Conservation (phyloP, 2,888 invertebrate species). For the Operophtera brumata region DNA sequence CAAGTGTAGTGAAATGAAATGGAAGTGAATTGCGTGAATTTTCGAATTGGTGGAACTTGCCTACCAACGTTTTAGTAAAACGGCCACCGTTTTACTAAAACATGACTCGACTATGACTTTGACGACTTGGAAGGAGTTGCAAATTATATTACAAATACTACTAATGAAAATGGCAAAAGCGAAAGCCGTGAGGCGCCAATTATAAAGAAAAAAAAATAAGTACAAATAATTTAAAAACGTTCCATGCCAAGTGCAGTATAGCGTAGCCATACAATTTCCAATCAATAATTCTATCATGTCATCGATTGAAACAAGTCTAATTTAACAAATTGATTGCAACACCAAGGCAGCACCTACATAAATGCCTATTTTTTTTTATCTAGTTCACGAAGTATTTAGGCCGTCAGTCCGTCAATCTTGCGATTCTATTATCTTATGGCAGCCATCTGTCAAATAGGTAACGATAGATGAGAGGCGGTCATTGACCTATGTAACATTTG, state of each 20-base stretch:
- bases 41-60: too few relatives aligned
- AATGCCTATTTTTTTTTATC: slow-evolving; percentile 26
- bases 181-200: too few relatives aligned
- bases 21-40: too few relatives aligned
- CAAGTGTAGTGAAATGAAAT: too few relatives aligned
- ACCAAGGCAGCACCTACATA: slow-evolving; percentile 11
- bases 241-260: background rate
- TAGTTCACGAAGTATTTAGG: slow-evolving; percentile 44
- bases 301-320: slow-evolving; percentile 5
- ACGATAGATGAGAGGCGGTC: slow-evolving; percentile 25
- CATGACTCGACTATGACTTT: too few relatives aligned
- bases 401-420: slow-evolving; percentile 41
- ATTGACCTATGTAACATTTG: slow-evolving; percentile 20
- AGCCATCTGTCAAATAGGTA: slow-evolving; percentile 37
- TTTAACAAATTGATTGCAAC: slow-evolving; percentile 10
- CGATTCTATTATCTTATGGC: slow-evolving; percentile 47
- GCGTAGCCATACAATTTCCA: background rate
- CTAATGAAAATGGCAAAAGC: too few relatives aligned
- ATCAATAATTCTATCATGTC: slow-evolving; percentile 10
- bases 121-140: too few relatives aligned
- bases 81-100: too few relatives aligned
- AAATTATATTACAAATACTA: too few relatives aligned
- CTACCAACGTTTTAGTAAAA: too few relatives aligned
- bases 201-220: too few relatives aligned
- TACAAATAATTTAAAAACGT: too few relatives aligned